These are phyloP conservation scores for Psylliodes chrysocephalus DNA, from an alignment of 2,888 invertebrate genomes.

Conservation along the genomic window DNA sequence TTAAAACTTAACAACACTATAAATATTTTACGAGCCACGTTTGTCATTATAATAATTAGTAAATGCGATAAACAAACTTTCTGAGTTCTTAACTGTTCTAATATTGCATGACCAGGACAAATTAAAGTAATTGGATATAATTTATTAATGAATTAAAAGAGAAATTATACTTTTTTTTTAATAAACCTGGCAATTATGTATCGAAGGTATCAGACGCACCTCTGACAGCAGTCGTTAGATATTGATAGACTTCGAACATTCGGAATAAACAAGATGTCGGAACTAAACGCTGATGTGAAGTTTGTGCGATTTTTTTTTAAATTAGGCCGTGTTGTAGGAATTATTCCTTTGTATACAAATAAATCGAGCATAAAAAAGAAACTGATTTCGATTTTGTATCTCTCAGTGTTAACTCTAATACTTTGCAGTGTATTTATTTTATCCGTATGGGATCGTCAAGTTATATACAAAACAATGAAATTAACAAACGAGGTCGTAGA, in stretches of 20 bases:
- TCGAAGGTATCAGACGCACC: not conserved
- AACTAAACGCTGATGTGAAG: conserved; percentile 11
- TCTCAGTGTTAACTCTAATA: not conserved
- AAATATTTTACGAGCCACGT: not conserved
- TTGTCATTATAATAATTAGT: conserved; percentile 2
- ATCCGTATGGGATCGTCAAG: conserved; percentile 4
- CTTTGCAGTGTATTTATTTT: not conserved
- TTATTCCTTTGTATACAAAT: not conserved
- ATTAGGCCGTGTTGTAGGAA: conserved; percentile 4
- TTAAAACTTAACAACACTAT: too few relatives aligned
- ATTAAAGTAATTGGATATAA: conserved; percentile 2
- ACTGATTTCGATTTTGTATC: not conserved
- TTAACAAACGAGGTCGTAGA: conserved; percentile 6
- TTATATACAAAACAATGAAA: conserved; percentile 7
- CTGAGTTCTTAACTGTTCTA: not conserved
- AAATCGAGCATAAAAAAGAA: not conserved
- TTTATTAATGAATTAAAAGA: conserved; percentile 1
- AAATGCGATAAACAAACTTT: not conserved
- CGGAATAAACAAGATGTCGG: too few relatives aligned
- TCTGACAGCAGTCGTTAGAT: not conserved
- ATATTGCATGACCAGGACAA: not conserved
- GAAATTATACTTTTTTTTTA: not conserved
- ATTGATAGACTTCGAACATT: not conserved
- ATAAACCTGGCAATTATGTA: not conserved
- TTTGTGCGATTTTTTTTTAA: conserved; percentile 2